Conservation (phyloP, 2,113 vertebrate species). For the Gambusia affinis region DNA sequence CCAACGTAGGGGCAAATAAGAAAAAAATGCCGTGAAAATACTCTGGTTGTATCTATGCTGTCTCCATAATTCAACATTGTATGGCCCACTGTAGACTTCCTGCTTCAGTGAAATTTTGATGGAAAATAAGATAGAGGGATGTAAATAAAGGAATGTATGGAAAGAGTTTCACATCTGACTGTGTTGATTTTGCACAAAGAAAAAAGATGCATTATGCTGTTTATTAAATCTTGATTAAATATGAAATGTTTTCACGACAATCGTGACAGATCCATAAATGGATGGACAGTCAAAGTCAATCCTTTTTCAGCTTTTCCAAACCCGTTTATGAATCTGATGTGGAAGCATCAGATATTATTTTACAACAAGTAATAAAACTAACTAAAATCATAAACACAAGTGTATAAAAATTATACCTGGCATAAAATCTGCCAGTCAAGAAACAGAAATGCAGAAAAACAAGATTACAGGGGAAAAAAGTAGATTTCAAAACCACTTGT, state of each 20-base stretch:
- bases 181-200: conserved; percentile 22
- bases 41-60: conserved; percentile 4
- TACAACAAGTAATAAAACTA: too few relatives aligned
- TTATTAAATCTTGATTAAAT: neutral
- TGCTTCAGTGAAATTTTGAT: conserved; percentile 52
- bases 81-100: conserved; percentile 15
- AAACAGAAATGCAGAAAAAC: too few relatives aligned
- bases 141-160: conserved; percentile 82
- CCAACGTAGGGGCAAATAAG: neutral
- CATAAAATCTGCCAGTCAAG: too few relatives aligned
- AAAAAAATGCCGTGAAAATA: neutral
- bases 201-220: neutral
- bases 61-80: neutral
- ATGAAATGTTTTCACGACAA: neutral
- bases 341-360: neutral
- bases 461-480: too few relatives aligned
- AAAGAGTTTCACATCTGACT: conserved; percentile 52
- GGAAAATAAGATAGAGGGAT: conserved; percentile 62
- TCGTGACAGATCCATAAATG: neutral
- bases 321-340: neutral
- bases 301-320: neutral
- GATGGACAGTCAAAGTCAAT: neutral
- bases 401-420: too few relatives aligned
- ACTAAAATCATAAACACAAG: too few relatives aligned
- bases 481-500: too few relatives aligned